Percentiles rank a stretch among this genome's conserved stretches.
Conservation (phyloP, 2,888 invertebrate species). For the Pachymerium ferrugineum region DNA sequence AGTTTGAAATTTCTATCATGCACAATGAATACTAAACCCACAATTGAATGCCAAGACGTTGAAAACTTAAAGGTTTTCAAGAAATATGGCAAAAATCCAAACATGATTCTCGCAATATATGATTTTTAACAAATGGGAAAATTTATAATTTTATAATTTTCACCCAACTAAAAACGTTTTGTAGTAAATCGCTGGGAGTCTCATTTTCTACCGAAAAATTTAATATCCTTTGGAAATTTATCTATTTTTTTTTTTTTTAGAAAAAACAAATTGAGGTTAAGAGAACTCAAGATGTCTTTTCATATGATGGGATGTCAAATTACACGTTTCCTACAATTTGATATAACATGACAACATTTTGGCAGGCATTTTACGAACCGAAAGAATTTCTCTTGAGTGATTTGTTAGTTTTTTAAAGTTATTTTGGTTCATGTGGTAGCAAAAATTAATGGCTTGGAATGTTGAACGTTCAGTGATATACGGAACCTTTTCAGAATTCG, state of each 20-base stretch:
- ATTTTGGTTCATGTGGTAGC: neutral
- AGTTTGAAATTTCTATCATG: neutral
- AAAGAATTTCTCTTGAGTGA: conserved; percentile 5
- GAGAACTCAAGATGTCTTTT: neutral
- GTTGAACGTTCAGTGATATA: neutral
- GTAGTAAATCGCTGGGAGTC: too few relatives aligned
- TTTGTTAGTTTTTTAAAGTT: conserved; percentile 11
- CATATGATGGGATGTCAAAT: conserved; percentile 6
- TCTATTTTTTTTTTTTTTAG: neutral
- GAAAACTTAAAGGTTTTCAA: too few relatives aligned
- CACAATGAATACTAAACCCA: neutral
- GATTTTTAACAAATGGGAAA: too few relatives aligned
- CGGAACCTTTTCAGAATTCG: neutral
- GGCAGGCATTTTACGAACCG: neutral
- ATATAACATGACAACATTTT: neutral
- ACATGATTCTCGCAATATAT: too few relatives aligned
- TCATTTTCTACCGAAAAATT: too few relatives aligned
- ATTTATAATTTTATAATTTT: too few relatives aligned
- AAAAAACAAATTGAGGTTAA: neutral
- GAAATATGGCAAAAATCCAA: too few relatives aligned
- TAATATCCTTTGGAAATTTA: neutral
- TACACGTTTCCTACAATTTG: conserved; percentile 11
- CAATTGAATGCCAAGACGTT: too few relatives aligned
- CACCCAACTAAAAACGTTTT: too few relatives aligned
- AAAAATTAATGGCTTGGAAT: conserved; percentile 19